A percentile compares a stretch with the other conserved stretches of the same genome.
phyloP scores from a whole-genome alignment of 2,888 invertebrate species.

The Cantharis nigra region DNA sequence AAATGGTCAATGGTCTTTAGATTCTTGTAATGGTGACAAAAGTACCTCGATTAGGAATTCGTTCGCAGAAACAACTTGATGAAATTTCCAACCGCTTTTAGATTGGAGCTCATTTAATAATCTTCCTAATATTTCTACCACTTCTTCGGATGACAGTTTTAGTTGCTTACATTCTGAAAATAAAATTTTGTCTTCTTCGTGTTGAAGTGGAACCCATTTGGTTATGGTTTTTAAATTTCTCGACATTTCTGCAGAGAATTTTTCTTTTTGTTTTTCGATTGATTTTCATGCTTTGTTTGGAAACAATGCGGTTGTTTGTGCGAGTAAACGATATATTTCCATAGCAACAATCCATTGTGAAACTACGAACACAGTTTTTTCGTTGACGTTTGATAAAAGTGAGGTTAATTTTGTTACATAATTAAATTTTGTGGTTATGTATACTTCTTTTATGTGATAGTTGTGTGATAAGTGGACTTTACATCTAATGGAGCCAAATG shows the following conservation, averaged over 20 bases:
- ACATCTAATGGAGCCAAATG: slow-evolving; percentile 9
- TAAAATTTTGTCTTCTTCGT: slow-evolving; percentile 57
- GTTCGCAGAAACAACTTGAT: slow-evolving; percentile 11
- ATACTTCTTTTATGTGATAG: no score
- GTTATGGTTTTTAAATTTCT: slow-evolving; percentile 51
- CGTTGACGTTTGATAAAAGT: background rate
- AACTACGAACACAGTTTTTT: background rate
- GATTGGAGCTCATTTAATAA: slow-evolving; percentile 59
- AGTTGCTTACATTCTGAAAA: slow-evolving; percentile 61
- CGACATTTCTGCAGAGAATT: slow-evolving; percentile 48
- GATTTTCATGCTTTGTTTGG: background rate
- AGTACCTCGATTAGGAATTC: slow-evolving; percentile 13
- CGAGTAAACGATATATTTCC: background rate
- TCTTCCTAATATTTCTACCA: slow-evolving; percentile 50
- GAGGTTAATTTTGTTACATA: background rate
- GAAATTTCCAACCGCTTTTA: slow-evolving; percentile 37
- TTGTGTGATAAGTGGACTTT: background rate
- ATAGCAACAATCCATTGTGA: background rate
- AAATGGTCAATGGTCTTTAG: slow-evolving; percentile 37
- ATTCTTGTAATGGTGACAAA: background rate
- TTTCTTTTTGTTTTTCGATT: background rate
- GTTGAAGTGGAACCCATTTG: slow-evolving; percentile 63
- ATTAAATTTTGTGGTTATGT: background rate
- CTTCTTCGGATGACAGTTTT: slow-evolving; percentile 54
- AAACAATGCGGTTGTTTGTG: background rate